Evolutionary conservation across 2,888 invertebrate species (phyloP), one percentile per base, ranked within the genome.

Genomic region (Spisula solida): DNA sequence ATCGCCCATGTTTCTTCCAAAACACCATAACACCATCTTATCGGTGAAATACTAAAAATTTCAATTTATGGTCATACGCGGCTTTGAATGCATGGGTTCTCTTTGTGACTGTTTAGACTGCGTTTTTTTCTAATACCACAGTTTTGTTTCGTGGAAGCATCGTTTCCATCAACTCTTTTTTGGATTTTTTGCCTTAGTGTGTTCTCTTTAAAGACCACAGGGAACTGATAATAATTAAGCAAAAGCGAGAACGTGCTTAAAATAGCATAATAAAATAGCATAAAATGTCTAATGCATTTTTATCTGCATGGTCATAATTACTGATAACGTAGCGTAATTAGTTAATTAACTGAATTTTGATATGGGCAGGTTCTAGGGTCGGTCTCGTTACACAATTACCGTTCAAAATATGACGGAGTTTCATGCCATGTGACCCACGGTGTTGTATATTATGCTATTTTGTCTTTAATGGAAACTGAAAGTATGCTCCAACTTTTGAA

Each of bases 261-360:
- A 66, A 66, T 66, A 25, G n/a, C n/a, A 12, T 5, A 51, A n/a
- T n/a, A 51, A 51, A 51, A 51, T 16, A 10, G 25, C 8, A n/a
- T 10, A 4, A 60, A n/a, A 60, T 66, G n/a, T n/a, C n/a, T n/a
- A n/a, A n/a, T n/a, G n/a, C n/a, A n/a, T n/a, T 66, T 66, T 66
- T 25, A 10, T 66, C 60, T 10, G 10, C n/a, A 25, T n/a, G 10
- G 2, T 66, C 25, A 66, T 66, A 10, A 66, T 66, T 8, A 66
- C n/a, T 66, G n/a, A 66, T 66, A 25, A 25, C n/a, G 6, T 66
- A 66, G n/a, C 25, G n/a, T 25, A 25, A 66, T 66, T 66, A 12
- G n/a, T 12, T 66, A 66, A 66, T 66, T 66, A 66, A 25, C 6
- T 66, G n/a, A 66, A 66, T 25, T 66, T 66, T 66, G 60, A 66